phyloP scores from a whole-genome alignment of 2,113 vertebrate species.

The Mungos mungo region DNA sequence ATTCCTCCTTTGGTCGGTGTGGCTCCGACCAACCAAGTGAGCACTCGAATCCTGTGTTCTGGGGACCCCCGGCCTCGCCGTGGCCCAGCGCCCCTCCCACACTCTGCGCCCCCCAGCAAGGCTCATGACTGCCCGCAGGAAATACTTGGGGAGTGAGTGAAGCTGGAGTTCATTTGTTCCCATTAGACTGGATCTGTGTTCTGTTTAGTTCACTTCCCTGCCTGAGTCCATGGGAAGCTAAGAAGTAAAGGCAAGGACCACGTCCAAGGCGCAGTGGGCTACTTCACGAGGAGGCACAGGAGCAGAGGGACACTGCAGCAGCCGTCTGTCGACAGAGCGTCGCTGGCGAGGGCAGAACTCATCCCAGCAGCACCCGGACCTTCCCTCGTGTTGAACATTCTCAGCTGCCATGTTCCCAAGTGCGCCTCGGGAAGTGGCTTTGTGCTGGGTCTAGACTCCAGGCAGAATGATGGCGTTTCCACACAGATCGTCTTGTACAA shows the following conservation, averaged over 20 bases:
- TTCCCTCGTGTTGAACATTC: rapidly evolving
- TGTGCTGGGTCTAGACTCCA: rapidly evolving
- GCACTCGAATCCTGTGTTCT: rapidly evolving
- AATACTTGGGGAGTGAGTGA: not conserved
- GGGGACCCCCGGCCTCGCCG: rapidly evolving
- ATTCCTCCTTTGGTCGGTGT: rapidly evolving
- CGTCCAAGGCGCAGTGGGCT: rapidly evolving
- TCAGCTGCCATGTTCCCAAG: not conserved
- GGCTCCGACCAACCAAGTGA: rapidly evolving
- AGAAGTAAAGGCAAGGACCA: rapidly evolving
- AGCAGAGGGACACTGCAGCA: rapidly evolving
- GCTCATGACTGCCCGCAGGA: too few species aligned
- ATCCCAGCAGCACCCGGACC: rapidly evolving
- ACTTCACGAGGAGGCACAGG: rapidly evolving
- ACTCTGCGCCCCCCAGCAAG: rapidly evolving
- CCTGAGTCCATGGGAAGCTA: not conserved
- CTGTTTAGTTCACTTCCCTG: not conserved
- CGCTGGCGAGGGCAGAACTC: rapidly evolving
- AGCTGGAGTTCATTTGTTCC: not conserved
- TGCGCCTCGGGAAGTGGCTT: not conserved
- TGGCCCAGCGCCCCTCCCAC: rapidly evolving
- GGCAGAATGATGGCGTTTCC: rapidly evolving
- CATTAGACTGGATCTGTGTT: not conserved
- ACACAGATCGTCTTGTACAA: rapidly evolving
- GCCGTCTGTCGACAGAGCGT: rapidly evolving